Evolutionary conservation across 30 jellyfish, hydroid and myxozoan genomes (phyloP), one percentile per base, ranked within the genome.

Genomic region (Cassiopea xamachana): DNA sequence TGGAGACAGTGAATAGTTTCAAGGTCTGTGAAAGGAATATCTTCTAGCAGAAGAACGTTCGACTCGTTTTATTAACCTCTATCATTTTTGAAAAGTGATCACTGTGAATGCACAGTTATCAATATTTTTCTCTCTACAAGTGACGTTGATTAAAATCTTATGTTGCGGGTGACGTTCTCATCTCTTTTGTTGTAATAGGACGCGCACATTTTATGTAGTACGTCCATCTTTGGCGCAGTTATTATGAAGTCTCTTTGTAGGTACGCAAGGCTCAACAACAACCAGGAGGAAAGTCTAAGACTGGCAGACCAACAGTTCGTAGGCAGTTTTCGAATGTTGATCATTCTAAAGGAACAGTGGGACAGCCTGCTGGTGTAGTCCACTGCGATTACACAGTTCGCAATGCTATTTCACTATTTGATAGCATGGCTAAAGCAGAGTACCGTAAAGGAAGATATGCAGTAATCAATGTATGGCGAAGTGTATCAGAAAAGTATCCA

Each of bases 321-420:
- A 81, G 80, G 46, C 81, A 81, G 80, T 61, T 81, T 50, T 78
- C 87, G 1, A 81, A 81, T 61, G 81, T 81, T 3, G 89, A 81
- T 44, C 89, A 81, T 59, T 9, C 46, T 2, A 62, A 81, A 8
- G 80, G 89, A 15, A 48, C 80, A 48, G 89, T 81, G 5, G 81
- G 81, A 27, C 82, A 83, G 48, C 91, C 91, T 1, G 83, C 83
- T 69, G 91, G 91, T 49, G 79, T 68, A 7, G 91, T 69, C 43
- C 91, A 83, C 18, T 83, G 91, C 58, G 91, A 83, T 69, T 83
- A 83, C 75, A 83, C 91, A 2, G 83, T 83, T 47, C 91, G 83
- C 73, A 83, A 69, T 49, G 91, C 91, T 17, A 68, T 83, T 46
- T 70, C 83, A 2, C 48, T 64, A 6, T 69, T 83, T 69, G 91